Percentiles rank a stretch among this genome's conserved stretches.
Evolutionary conservation across 2,113 vertebrate genomes (phyloP).

Genomic region (Theristicus caerulescens): DNA sequence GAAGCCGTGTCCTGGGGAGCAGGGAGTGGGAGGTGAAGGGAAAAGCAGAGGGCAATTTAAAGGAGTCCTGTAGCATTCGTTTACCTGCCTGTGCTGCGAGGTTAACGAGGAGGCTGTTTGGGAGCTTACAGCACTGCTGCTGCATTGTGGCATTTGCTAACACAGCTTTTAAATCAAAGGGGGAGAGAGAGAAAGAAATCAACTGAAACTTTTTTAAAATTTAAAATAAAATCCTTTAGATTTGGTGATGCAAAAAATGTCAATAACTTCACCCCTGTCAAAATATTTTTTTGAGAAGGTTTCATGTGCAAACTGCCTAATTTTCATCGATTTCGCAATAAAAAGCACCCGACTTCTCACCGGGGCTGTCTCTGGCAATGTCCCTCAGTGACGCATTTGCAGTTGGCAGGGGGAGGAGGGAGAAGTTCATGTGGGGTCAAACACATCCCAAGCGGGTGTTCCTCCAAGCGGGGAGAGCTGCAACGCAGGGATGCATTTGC

Average conservation of each 20-base stretch:
- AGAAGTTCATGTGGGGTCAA: constrained; percentile 4
- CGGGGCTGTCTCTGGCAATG: background rate
- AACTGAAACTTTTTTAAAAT: background rate
- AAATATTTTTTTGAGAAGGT: background rate
- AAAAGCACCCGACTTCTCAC: background rate
- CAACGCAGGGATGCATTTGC: background rate
- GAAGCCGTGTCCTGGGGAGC: background rate
- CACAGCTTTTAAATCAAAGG: background rate
- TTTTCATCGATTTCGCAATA: background rate
- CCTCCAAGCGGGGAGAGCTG: background rate
- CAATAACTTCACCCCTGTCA: background rate
- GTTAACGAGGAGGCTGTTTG: background rate
- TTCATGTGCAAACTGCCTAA: background rate
- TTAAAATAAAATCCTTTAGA: background rate
- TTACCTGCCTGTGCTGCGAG: background rate
- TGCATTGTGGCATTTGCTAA: background rate
- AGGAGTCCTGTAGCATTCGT: background rate
- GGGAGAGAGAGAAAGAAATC: background rate
- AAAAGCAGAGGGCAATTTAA: background rate
- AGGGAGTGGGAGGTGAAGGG: background rate
- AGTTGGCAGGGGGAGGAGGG: constrained; percentile 11
- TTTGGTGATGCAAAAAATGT: background rate
- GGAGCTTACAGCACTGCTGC: background rate
- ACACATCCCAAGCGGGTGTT: background rate
- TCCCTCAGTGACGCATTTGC: constrained; percentile 18